Percentiles rank a stretch among this genome's conserved stretches.
These are phyloP conservation scores for Drosophila conformis DNA, from an alignment of 2,888 invertebrate species.

Conservation along the genomic window DNA sequence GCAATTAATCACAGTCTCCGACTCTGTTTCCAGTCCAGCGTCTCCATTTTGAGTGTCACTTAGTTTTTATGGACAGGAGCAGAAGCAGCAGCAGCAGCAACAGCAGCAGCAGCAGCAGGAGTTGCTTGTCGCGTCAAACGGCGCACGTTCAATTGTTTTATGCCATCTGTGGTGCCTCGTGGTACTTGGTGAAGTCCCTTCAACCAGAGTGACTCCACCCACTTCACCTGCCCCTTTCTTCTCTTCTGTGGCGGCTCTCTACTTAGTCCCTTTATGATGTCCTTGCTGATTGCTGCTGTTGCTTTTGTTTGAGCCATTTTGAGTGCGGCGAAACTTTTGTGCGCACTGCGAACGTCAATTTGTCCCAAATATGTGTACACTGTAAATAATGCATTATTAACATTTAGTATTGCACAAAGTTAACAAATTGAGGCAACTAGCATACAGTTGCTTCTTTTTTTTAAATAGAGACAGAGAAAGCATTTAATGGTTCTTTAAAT, in stretches of 20 bases:
- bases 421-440: neutral
- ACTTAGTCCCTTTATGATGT: constrained; percentile 38
- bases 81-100: neutral
- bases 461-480: neutral
- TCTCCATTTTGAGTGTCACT: constrained; percentile 68
- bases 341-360: constrained; percentile 61
- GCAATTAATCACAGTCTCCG: constrained; percentile 74
- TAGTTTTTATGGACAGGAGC: constrained; percentile 62
- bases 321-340: constrained; percentile 68
- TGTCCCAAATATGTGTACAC: constrained; percentile 47
- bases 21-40: constrained; percentile 3
- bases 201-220: neutral
- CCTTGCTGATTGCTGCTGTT: constrained; percentile 45
- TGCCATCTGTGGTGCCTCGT: constrained; percentile 63
- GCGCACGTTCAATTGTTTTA: constrained; percentile 74
- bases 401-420: neutral
- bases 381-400: neutral
- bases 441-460: neutral
- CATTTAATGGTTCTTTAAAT: too few relatives aligned
- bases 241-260: neutral
- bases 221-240: neutral
- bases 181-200: constrained; percentile 29
- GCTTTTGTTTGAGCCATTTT: constrained; percentile 47
- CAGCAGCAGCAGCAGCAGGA: neutral
- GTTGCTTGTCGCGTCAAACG: constrained; percentile 32